Evolutionary conservation across 2,797 vertebrate species (phyloP), one percentile per base, ranked within the genome.

Genomic region (Scolopax bukidnonensis): DNA sequence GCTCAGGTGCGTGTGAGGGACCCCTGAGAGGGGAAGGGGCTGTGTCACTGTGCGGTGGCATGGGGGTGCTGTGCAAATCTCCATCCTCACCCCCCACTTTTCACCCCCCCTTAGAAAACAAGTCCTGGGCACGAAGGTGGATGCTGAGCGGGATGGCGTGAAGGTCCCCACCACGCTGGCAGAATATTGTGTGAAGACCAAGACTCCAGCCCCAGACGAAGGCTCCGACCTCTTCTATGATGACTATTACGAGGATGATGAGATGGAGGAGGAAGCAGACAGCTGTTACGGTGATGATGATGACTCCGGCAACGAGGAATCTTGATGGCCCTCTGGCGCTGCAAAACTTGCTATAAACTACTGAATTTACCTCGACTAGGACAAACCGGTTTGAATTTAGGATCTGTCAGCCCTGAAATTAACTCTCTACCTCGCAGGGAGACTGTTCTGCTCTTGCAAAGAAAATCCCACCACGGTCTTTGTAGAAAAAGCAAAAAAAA

Each of bases 151-250:
- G 17, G 99, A 99, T 0, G 99, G 99, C 0, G 99, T 99, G 84
- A 99, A 99, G 96, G 99, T 99, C 24, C 99, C 99, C n/a, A 97
- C 99, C 89, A 99, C 99, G 0, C 96, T 99, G 98, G 99, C 99
- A 0, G 99, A 99, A 96, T 99, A 99, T 95, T 99, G 99, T 0
- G 98, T 99, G 74, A 99, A 99, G 97, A 99, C 99, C 61, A 99
- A 98, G 89, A 99, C 98, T 25, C 99, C 99, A 0, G 98, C 98
- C 32, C 98, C 98, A 0, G 99, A 99, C 12, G 99, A 99, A 80
- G 99, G 99, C 95, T 99, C 99, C 0, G 99, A 99, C 97, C 98
- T 99, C 73, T 98, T 99, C 94, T 99, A 99, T 2, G 99, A 99
- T 1, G 99, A 99, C 97, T 99, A 99, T 97, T 99, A 99, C 0